A percentile compares a stretch with the other conserved stretches of the same genome.
Evolutionary conservation across 2,797 vertebrate genomes (phyloP).

Genomic region (Etheostoma perlongum): DNA sequence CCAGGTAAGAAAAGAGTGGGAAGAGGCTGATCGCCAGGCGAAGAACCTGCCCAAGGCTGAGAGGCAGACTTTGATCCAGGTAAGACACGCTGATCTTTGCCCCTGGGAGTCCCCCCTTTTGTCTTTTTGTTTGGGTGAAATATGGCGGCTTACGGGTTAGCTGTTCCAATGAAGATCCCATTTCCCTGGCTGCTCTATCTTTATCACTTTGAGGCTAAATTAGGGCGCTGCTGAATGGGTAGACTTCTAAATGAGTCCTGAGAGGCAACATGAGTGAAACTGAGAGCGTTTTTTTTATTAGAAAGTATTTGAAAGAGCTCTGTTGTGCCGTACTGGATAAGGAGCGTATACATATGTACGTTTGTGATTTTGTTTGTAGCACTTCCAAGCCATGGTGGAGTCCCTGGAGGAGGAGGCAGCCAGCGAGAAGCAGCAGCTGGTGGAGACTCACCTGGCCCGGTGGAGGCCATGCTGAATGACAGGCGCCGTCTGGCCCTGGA

Average conservation of each 20-base stretch:
- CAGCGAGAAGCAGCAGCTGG: conserved; percentile 97
- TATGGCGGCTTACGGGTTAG: conserved; percentile 57
- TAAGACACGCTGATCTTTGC: conserved; percentile 71
- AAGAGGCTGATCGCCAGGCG: conserved; percentile 95
- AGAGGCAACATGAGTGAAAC: conserved; percentile 55
- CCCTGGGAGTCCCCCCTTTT: conserved; percentile 39
- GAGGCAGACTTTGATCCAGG: conserved; percentile 96
- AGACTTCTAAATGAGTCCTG: conserved; percentile 67
- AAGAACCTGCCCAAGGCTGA: conserved; percentile 97
- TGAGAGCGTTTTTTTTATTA: conserved; percentile 5
- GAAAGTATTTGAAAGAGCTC: conserved; percentile 7
- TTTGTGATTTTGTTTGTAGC: conserved; percentile 77
- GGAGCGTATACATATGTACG: conserved; percentile 7
- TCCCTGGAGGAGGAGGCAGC: conserved; percentile 97
- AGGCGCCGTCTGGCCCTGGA: conserved; percentile 95
- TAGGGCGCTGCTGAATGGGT: conserved; percentile 63
- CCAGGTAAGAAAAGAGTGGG: conserved; percentile 98
- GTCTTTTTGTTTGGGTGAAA: conserved; percentile 65
- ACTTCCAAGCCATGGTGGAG: conserved; percentile 97
- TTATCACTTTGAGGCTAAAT: conserved; percentile 67
- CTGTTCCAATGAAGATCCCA: conserved; percentile 61
- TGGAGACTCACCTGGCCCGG: conserved; percentile 97
- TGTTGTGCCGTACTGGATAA: neutral
- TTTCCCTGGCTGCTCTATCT: conserved; percentile 68
- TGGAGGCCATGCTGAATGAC: conserved; percentile 97